Conservation (phyloP, 2,113 vertebrate species). For the Plecotus auritus region DNA sequence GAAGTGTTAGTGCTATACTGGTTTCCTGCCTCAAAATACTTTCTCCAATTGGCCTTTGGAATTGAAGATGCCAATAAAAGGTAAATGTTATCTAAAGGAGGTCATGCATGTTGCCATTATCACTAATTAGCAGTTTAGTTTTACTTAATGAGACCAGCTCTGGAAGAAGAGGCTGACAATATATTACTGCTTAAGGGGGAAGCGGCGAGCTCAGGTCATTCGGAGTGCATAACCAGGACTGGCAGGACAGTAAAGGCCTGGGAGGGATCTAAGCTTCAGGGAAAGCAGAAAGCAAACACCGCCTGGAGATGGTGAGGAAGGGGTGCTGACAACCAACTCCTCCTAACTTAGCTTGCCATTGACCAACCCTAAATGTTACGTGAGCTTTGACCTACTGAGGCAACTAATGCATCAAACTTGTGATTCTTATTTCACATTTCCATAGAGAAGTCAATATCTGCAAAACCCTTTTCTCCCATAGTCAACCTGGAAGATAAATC, state of each 20-base stretch:
- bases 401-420: background rate
- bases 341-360: background rate
- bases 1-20: background rate
- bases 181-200: too few relatives aligned
- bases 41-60: background rate
- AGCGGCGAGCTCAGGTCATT: background rate
- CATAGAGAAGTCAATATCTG: background rate
- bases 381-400: background rate
- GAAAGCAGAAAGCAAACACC: background rate
- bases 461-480: background rate
- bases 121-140: background rate
- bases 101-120: background rate
- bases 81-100: background rate
- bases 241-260: accelerated
- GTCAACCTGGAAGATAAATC: background rate
- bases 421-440: background rate
- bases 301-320: background rate
- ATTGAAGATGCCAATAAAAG: background rate
- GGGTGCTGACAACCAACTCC: background rate
- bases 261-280: background rate
- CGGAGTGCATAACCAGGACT: accelerated
- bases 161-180: background rate
- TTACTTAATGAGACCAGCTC: background rate
- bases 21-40: background rate
- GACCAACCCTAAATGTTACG: background rate